Percentiles rank a stretch among this genome's conserved stretches.
Conservation (phyloP, 30 jellyfish, hydroid and myxozoan genomes). For the Rhopilema esculentum region DNA sequence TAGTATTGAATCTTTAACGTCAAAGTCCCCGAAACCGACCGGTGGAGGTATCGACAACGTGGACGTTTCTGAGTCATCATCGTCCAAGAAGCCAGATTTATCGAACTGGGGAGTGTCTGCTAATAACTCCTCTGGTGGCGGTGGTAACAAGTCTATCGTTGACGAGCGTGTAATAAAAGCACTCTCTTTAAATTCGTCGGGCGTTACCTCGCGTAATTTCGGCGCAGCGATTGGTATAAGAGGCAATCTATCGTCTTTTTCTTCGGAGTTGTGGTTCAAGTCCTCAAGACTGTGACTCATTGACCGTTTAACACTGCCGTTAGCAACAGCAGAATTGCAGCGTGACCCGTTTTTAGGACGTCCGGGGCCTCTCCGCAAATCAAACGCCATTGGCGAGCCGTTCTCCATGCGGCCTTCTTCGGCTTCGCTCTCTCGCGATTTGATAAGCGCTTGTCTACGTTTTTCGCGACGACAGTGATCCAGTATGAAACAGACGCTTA, state of each 20-base stretch:
- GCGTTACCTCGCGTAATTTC: conserved; percentile 10
- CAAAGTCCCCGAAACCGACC: conserved; percentile 64
- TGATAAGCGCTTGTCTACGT: conserved; percentile 49
- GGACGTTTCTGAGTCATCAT: conserved; percentile 64
- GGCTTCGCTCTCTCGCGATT: conserved; percentile 12
- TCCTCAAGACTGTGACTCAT: conserved; percentile 57
- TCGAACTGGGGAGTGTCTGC: conserved; percentile 65
- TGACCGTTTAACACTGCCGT: conserved; percentile 47
- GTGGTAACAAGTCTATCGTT: conserved; percentile 67
- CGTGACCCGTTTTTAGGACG: conserved; percentile 65
- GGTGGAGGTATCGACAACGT: conserved; percentile 87
- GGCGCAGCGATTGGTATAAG: conserved; percentile 52
- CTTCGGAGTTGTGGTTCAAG: conserved; percentile 27
- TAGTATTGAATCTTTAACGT: background rate
- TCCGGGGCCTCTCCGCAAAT: conserved; percentile 21
- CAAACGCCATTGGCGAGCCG: conserved; percentile 48
- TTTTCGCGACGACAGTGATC: conserved; percentile 90
- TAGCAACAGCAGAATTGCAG: conserved; percentile 15
- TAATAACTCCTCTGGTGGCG: conserved; percentile 89
- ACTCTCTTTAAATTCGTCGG: conserved; percentile 25
- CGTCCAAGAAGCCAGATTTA: conserved; percentile 39
- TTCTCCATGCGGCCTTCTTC: conserved; percentile 29
- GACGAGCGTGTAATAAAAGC: conserved; percentile 36
- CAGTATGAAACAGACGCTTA: conserved; percentile 79
- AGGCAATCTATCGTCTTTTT: conserved; percentile 45